Percentiles rank a stretch among this genome's conserved stretches.
These are phyloP conservation scores for Diglossa cyanea DNA, from an alignment of 2,797 vertebrate species.

Conservation along the genomic window DNA sequence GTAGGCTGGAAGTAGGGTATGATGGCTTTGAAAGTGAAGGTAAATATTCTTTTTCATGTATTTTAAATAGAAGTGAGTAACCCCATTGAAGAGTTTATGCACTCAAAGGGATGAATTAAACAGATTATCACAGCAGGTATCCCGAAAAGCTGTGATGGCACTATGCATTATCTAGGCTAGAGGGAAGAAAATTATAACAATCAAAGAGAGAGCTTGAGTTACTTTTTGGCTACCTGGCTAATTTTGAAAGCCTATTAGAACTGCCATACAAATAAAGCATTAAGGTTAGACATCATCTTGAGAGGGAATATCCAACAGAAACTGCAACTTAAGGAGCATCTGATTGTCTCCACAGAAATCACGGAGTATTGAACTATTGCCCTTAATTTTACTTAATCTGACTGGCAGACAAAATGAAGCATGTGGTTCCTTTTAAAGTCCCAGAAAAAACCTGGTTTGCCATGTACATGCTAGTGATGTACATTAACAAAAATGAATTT, in stretches of 20 bases:
- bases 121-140: not conserved
- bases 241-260: not conserved
- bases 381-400: not conserved
- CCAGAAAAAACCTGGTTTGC: not conserved
- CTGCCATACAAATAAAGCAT: not conserved
- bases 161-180: not conserved
- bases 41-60: not conserved
- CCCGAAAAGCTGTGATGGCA: not conserved
- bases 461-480: not conserved
- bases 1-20: not conserved
- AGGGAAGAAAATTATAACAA: not conserved
- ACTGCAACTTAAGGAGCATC: not conserved
- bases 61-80: not conserved
- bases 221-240: not conserved
- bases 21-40: not conserved
- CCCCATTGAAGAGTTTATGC: not conserved
- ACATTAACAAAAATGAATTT: not conserved
- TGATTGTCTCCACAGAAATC: not conserved
- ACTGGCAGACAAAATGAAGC: not conserved
- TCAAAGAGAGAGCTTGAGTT: not conserved
- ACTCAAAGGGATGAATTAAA: not conserved
- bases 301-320: not conserved
- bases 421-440: not conserved
- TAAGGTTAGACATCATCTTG: not conserved
- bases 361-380: not conserved